Evolutionary conservation across 2,113 vertebrate species (phyloP), one percentile per base, ranked within the genome.

Genomic region (Notechis scutatus): DNA sequence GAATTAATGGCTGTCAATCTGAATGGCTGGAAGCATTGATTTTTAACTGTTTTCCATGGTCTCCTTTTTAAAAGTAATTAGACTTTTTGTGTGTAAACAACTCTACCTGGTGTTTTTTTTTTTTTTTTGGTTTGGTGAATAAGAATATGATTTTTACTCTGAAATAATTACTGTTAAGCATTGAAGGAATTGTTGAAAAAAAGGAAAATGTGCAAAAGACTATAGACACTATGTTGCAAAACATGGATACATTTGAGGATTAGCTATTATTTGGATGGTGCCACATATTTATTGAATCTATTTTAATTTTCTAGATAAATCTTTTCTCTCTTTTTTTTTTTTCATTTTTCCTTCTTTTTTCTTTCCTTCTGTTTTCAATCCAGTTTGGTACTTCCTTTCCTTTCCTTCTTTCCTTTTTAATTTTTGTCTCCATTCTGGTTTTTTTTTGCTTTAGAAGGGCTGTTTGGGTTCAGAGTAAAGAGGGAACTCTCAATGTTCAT

Each of bases 31-130:
- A 23, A 88, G 86, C 56, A 88, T 34, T 85, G 39, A 52, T 90
- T 90, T 88, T 88, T 93, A 86, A 93, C 74, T 86, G 85, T 93
- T 90, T n/a, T 39, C 42, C 29, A 89, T 93, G 88, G 74, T n/a
- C 91, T n/a, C 21, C 81, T 94, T 95, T 95, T 93, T 26, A 91
- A 94, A 94, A 96, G 94, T 0, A 64, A 47, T 20, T 18, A 61
- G 20, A 10, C 29, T 74, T 14, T 69, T 64, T 87, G 39, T 39
- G 1, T 81, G 15, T 81, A 39, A 81, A 74, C 64, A 74, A 39
- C 15, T 81, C 6, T 81, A 18, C 29, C 12, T 34, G 29, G 64
- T 5, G 3, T 74, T 39, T 34, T 81, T 3, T 81, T 52, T 18
- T 42, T 39, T 39, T 1, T 39, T 39, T 39, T 39, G 39, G 34